A percentile compares a stretch with the other conserved stretches of the same genome.
Evolutionary conservation across 2,113 vertebrate species (phyloP).

Genomic region (Asarcornis scutulata): DNA sequence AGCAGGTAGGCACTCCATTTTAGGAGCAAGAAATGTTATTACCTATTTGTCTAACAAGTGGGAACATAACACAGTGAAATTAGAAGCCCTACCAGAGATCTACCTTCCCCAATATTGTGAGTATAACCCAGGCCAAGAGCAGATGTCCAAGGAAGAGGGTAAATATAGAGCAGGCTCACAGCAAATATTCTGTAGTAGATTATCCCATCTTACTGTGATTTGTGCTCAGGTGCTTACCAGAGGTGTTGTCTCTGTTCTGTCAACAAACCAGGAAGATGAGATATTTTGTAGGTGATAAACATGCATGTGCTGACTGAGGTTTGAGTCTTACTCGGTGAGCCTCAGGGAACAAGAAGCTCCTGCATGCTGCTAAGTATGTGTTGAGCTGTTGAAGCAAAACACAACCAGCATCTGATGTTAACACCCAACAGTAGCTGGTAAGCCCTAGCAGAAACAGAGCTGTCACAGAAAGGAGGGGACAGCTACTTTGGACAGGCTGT

Average conservation of each 20-base stretch:
- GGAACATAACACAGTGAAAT: not conserved
- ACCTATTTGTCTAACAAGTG: not conserved
- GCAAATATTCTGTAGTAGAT: not conserved
- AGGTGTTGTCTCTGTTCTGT: not conserved
- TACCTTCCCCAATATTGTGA: not conserved
- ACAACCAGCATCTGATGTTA: not conserved
- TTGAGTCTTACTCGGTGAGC: not conserved
- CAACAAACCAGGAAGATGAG: not conserved
- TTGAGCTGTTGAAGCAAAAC: not conserved
- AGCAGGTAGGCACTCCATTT: not conserved
- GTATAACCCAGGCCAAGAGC: not conserved
- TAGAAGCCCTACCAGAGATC: not conserved
- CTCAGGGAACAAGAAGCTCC: not conserved
- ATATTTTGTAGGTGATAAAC: not conserved
- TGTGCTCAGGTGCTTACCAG: not conserved
- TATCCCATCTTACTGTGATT: not conserved
- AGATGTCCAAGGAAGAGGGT: not conserved
- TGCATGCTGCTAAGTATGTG: not conserved
- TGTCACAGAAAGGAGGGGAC: not conserved
- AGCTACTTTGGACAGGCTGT: not conserved
- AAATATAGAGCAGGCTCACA: not conserved
- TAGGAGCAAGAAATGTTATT: not conserved
- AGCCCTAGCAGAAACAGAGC: not conserved
- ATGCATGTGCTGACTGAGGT: rapidly evolving
- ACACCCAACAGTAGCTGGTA: not conserved